Conservation (phyloP, 2,888 invertebrate genomes). For the Monochamus alternatus region DNA sequence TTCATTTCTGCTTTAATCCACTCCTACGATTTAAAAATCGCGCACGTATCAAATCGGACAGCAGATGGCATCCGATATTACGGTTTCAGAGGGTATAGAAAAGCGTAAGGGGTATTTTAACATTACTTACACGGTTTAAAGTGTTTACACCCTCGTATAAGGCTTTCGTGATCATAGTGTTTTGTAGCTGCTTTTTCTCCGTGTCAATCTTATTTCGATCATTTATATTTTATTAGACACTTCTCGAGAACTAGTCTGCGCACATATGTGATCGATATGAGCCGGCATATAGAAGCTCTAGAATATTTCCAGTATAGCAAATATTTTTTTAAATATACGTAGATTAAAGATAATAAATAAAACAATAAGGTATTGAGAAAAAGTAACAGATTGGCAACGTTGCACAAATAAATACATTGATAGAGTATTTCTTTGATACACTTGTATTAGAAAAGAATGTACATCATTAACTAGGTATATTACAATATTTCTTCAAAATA, state of each 20-base stretch:
- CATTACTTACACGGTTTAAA: conserved; percentile 45
- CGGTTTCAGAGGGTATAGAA: conserved; percentile 39
- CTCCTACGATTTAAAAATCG: conserved; percentile 47
- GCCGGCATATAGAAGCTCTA: too few species aligned
- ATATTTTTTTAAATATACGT: too few species aligned
- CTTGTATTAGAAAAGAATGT: too few species aligned
- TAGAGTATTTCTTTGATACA: too few species aligned
- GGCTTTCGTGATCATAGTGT: conserved; percentile 39
- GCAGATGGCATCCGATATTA: conserved; percentile 48
- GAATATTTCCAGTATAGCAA: too few species aligned
- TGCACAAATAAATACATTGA: too few species aligned
- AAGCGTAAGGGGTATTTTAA: conserved; percentile 37
- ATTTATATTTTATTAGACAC: conserved; percentile 27
- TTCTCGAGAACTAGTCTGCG: conserved; percentile 1
- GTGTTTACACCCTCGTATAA: conserved; percentile 47
- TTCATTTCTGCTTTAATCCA: conserved; percentile 50
- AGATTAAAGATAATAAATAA: too few species aligned
- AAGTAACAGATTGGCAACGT: too few species aligned
- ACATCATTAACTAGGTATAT: too few species aligned
- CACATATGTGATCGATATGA: background rate
- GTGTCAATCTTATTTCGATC: conserved; percentile 37
- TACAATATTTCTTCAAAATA: too few species aligned
- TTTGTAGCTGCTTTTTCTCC: conserved; percentile 25
- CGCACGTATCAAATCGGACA: conserved; percentile 51
- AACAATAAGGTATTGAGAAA: too few species aligned